phyloP scores from a whole-genome alignment of 2,113 vertebrate genomes.

The Meles meles region DNA sequence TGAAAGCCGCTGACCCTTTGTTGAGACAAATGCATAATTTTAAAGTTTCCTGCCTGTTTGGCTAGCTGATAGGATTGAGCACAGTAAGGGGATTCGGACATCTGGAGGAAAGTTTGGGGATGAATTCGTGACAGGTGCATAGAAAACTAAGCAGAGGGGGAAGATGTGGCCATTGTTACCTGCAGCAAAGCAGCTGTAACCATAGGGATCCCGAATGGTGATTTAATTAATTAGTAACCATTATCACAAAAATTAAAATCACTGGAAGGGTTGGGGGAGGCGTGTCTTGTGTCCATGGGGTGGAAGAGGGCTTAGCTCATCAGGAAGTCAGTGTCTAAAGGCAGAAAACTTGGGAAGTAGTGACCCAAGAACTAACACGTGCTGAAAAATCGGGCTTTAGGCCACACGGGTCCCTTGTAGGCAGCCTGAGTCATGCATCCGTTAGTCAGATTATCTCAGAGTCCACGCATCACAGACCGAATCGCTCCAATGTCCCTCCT shows the following conservation, averaged over 20 bases:
- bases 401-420: rapidly evolving
- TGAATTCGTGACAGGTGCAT: not conserved
- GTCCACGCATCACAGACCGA: not conserved
- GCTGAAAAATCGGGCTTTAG: not conserved
- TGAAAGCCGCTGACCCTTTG: not conserved
- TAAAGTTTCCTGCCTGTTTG: not conserved
- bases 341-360: not conserved
- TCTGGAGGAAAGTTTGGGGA: not conserved
- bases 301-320: not conserved
- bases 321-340: not conserved
- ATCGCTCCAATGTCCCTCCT: not conserved
- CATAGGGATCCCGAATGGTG: not conserved
- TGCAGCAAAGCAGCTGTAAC: not conserved
- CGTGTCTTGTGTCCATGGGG: not conserved
- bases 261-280: not conserved
- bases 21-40: not conserved
- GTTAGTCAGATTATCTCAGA: too few species aligned
- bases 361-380: not conserved
- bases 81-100: not conserved
- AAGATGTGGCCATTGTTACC: not conserved
- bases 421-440: rapidly evolving
- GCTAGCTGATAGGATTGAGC: not conserved
- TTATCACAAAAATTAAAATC: not conserved
- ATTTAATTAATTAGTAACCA: not conserved
- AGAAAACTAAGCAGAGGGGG: not conserved